phyloP scores from a whole-genome alignment of 2,113 vertebrate species.

The Melanotaenia duboulayi region DNA sequence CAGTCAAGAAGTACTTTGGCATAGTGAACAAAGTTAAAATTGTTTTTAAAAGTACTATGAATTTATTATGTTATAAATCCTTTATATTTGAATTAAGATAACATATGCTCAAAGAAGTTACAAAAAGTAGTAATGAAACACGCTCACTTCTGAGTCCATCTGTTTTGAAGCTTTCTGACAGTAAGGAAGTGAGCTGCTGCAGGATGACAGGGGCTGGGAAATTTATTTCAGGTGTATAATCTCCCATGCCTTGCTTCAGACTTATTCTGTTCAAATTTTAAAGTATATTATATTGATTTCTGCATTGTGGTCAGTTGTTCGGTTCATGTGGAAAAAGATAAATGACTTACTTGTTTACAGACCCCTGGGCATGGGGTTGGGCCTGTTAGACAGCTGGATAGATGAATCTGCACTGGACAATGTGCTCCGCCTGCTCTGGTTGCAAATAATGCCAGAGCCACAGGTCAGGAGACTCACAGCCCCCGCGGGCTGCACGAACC shows the following conservation, averaged over 20 bases:
- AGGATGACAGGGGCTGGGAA: not conserved
- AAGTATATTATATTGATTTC: conserved; percentile 9
- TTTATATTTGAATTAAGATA: not conserved
- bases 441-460: conserved; percentile 36
- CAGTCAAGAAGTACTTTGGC: not conserved
- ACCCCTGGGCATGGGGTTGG: conserved; percentile 27
- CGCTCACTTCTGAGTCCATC: not conserved
- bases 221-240: not conserved
- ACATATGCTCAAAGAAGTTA: not conserved
- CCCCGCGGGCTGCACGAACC: not conserved
- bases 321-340: conserved; percentile 6
- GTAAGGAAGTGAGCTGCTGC: not conserved
- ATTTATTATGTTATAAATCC: not conserved
- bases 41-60: not conserved
- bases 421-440: conserved; percentile 37
- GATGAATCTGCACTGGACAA: conserved; percentile 43
- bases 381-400: conserved; percentile 22
- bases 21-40: not conserved
- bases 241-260: not conserved
- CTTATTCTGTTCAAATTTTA: not conserved
- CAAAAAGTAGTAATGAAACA: not conserved
- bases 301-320: conserved; percentile 1
- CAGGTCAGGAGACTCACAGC: conserved; percentile 22
- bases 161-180: not conserved
- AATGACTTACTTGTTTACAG: not conserved